Percentiles rank a stretch among this genome's conserved stretches.
Evolutionary conservation across 2,113 vertebrate genomes (phyloP).

Genomic region (Tichodroma muraria): DNA sequence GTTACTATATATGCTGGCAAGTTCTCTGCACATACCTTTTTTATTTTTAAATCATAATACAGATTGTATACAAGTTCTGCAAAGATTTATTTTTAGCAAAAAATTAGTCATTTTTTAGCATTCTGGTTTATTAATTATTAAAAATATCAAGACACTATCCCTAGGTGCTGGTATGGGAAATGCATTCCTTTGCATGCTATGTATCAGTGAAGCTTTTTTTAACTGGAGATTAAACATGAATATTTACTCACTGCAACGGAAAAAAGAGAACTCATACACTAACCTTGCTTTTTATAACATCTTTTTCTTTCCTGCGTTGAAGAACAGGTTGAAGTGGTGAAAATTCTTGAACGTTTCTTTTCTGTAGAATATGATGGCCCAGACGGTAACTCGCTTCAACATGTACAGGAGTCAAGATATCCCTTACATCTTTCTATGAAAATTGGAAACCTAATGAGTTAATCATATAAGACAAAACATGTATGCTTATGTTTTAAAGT

Average conservation of each 20-base stretch:
- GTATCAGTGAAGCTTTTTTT: neutral
- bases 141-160: neutral
- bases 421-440: constrained; percentile 86
- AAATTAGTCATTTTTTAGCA: neutral
- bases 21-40: neutral
- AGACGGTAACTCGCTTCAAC: constrained; percentile 84
- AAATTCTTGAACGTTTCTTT: constrained; percentile 60
- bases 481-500: constrained; percentile 35
- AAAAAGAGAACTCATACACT: neutral
- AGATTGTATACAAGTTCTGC: neutral
- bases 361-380: constrained; percentile 66
- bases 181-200: neutral
- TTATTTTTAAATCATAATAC: neutral
- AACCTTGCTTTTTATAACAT: constrained; percentile 80
- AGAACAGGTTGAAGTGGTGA: constrained; percentile 84
- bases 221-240: neutral
- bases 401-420: constrained; percentile 85
- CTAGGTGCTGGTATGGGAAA: neutral
- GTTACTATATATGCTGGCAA: neutral
- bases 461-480: constrained; percentile 46
- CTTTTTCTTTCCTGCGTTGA: constrained; percentile 75
- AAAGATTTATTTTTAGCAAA: neutral
- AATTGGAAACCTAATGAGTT: constrained; percentile 61
- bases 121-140: neutral
- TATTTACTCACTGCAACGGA: neutral